Evolutionary conservation across 2,113 vertebrate species (phyloP), one percentile per base, ranked within the genome.

Genomic region (Corythaeola cristata): DNA sequence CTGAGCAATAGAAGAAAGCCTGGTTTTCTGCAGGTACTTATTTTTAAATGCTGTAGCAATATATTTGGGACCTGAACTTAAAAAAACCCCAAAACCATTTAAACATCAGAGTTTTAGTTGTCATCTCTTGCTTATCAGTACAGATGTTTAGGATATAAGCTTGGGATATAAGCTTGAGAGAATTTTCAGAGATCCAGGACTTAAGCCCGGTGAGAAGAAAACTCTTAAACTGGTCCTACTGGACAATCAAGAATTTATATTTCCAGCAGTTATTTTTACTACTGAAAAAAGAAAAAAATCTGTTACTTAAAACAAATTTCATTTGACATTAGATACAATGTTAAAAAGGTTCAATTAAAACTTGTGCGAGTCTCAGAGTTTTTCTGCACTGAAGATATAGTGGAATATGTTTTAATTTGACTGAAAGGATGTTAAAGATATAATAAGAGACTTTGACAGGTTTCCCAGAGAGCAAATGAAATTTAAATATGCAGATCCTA

Each of bases 401-500:
- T 77, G n/a, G 53, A 66, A 91, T 90, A 83, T 74, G 85, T 85
- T 85, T 95, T 85, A 91, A 90, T 90, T 91, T 95, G 88, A 91
- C 18, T 80, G 74, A 97, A 83, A 91, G 50, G 26, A 90, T 90
- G 75, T 90, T 95, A 93, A 91, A 85, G 56, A 76, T 88, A 64
- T 82, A 91, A 93, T 85, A 93, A 94, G 63, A 93, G 41, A 82
- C 72, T 74, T 80, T 91, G 95, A 77, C 81, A 96, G 47, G n/a
- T 85, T 96, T 95, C 78, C 80, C 85, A 88, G 90, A 71, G 47
- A 88, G 50, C 30, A 96, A 93, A 93, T 76, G 67, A 88, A 96
- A 96, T 91, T 96, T 91, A 94, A 79, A 89, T 89, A 84, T 78
- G 85, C 44, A 93, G 89, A 94, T 94, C 66, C n/a, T 88, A 69